These are phyloP conservation scores for Ataeniobius toweri DNA, from an alignment of 2,797 vertebrate genomes.

Conservation along the genomic window DNA sequence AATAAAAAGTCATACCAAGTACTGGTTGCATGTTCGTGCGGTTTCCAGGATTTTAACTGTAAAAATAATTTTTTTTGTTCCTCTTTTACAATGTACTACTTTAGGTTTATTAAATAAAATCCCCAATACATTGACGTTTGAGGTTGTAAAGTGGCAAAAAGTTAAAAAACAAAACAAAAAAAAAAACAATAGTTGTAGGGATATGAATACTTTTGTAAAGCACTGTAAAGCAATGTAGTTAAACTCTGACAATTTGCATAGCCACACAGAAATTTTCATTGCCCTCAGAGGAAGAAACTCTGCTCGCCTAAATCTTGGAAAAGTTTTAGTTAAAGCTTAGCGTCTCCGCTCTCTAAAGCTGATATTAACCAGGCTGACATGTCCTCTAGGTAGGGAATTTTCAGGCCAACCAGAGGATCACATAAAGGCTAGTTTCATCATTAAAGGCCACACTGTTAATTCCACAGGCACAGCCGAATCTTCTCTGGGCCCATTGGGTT, in stretches of 20 bases:
- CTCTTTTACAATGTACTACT: not conserved
- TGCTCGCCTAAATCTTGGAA: slow-evolving; percentile 39
- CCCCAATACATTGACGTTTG: too few species aligned
- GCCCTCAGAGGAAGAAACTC: slow-evolving; percentile 29
- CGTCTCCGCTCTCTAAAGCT: slow-evolving; percentile 29
- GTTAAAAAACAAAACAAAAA: too few species aligned
- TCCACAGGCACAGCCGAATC: slow-evolving; percentile 59
- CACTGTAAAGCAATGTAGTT: slow-evolving; percentile 18
- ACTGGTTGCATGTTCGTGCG: not conserved
- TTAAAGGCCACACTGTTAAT: slow-evolving; percentile 59
- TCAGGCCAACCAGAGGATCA: slow-evolving; percentile 43
- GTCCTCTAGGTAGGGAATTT: slow-evolving; percentile 43
- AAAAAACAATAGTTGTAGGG: too few species aligned
- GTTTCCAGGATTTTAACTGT: not conserved
- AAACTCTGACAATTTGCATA: slow-evolving; percentile 20
- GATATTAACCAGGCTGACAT: slow-evolving; percentile 45
- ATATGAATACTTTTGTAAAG: not conserved
- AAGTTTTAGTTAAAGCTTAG: slow-evolving; percentile 38
- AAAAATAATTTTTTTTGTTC: not conserved
- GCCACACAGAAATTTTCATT: slow-evolving; percentile 28
- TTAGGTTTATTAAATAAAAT: not conserved
- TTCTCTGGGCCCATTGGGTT: slow-evolving; percentile 63
- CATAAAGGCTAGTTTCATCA: slow-evolving; percentile 69
- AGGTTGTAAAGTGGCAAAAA: not conserved
- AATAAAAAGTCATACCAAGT: not conserved